Percentiles rank a stretch among this genome's conserved stretches.
Evolutionary conservation across 2,113 vertebrate genomes (phyloP).

Genomic region (Microcebus murinus): DNA sequence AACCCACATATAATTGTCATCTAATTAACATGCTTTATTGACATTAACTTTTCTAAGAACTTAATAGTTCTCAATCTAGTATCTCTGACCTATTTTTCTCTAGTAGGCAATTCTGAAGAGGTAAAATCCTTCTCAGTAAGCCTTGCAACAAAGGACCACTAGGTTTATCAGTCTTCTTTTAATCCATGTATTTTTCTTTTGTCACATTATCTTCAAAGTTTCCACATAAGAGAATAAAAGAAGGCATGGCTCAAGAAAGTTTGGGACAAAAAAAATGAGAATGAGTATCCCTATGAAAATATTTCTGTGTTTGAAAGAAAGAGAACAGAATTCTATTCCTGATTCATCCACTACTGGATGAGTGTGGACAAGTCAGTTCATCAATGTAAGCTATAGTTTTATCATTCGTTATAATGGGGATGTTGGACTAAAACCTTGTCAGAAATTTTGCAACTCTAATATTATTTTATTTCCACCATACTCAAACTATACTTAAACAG

Average conservation of each 20-base stretch:
- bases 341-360: neutral
- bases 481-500: neutral
- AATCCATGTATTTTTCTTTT: neutral
- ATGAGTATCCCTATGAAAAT: neutral
- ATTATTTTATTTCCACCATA: neutral
- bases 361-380: neutral
- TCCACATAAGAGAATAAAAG: neutral
- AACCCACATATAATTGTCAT: neutral
- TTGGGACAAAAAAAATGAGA: neutral
- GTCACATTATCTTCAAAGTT: neutral
- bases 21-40: neutral
- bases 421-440: neutral
- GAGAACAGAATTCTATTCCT: neutral
- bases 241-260: neutral
- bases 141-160: neutral
- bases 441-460: neutral
- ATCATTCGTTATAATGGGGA: neutral
- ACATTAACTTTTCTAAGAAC: neutral
- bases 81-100: neutral
- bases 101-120: neutral
- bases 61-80: neutral
- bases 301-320: neutral
- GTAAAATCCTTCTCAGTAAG: neutral
- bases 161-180: neutral
- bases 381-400: neutral